Evolutionary conservation across 2,797 vertebrate species (phyloP).

Genomic region (Hydrocynus forskahlii): DNA sequence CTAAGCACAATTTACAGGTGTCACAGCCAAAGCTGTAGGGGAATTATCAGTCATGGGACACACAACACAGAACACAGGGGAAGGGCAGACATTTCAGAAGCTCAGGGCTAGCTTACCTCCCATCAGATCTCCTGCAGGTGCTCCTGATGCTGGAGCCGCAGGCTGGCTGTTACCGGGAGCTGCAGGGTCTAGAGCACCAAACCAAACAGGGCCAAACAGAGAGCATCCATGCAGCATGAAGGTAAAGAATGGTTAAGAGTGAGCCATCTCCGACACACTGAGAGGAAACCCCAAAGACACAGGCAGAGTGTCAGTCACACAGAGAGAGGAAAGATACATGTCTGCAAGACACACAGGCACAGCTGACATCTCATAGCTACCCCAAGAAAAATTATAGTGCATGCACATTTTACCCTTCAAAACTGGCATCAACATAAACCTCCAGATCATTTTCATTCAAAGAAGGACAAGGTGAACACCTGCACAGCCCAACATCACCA

Average conservation of each 20-base stretch:
- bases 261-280: conserved; percentile 71
- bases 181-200: conserved; percentile 76
- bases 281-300: conserved; percentile 65
- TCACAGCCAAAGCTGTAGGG: neutral
- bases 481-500: conserved; percentile 1
- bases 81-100: neutral
- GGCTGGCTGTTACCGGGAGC: conserved; percentile 81
- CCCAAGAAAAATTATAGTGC: neutral
- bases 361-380: neutral
- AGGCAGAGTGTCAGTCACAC: conserved; percentile 25
- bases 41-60: neutral
- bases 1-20: neutral
- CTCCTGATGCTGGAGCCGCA: conserved; percentile 76
- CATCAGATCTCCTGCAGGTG: conserved; percentile 89
- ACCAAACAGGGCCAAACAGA: conserved; percentile 63
- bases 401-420: neutral
- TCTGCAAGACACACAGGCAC: conserved; percentile 13
- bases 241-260: conserved; percentile 76
- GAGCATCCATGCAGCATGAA: conserved; percentile 79
- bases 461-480: neutral
- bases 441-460: neutral
- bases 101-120: conserved; percentile 82
- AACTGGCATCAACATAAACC: neutral
- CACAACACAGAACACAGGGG: conserved; percentile 12
- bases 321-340: conserved; percentile 9